Evolutionary conservation across 1,140 invertebrate species (phyloP).

Genomic region (Pectinophora gossypiella): DNA sequence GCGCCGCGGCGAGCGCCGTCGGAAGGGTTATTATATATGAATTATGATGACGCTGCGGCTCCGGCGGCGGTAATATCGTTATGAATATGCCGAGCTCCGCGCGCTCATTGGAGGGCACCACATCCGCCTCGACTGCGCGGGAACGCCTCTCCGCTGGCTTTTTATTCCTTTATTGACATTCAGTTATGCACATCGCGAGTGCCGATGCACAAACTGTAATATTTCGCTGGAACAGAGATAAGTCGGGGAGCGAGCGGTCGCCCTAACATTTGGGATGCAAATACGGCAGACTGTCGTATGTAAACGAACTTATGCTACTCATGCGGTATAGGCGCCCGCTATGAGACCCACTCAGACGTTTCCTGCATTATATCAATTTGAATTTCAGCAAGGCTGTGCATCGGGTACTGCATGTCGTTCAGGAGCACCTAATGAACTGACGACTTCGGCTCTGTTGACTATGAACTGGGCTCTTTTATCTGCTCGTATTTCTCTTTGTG

Average conservation of each 20-base stretch:
- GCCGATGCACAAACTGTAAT: conserved; percentile 71
- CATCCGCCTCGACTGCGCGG: conserved; percentile 62
- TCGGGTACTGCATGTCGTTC: neutral
- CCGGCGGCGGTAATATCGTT: conserved; percentile 72
- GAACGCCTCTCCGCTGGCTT: conserved; percentile 70
- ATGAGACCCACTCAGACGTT: conserved; percentile 72
- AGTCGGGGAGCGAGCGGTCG: conserved; percentile 58
- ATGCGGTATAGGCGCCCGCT: conserved; percentile 63
- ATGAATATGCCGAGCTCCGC: conserved; percentile 67
- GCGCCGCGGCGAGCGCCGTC: conserved; percentile 48
- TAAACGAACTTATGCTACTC: conserved; percentile 72
- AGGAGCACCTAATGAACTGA: conserved; percentile 3
- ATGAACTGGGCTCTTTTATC: neutral
- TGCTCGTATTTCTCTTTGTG: neutral
- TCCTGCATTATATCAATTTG: conserved; percentile 75
- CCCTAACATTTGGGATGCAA: conserved; percentile 71
- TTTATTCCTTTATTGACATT: conserved; percentile 73
- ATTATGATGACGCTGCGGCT: conserved; percentile 70
- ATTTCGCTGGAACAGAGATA: conserved; percentile 66
- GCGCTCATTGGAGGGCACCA: conserved; percentile 67
- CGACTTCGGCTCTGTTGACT: neutral
- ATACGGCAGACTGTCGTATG: conserved; percentile 67
- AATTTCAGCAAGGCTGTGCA: conserved; percentile 55
- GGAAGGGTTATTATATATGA: conserved; percentile 75
- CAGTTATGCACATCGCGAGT: conserved; percentile 70